Conservation (phyloP, 2,113 vertebrate species). For the Apaloderma vittatum region DNA sequence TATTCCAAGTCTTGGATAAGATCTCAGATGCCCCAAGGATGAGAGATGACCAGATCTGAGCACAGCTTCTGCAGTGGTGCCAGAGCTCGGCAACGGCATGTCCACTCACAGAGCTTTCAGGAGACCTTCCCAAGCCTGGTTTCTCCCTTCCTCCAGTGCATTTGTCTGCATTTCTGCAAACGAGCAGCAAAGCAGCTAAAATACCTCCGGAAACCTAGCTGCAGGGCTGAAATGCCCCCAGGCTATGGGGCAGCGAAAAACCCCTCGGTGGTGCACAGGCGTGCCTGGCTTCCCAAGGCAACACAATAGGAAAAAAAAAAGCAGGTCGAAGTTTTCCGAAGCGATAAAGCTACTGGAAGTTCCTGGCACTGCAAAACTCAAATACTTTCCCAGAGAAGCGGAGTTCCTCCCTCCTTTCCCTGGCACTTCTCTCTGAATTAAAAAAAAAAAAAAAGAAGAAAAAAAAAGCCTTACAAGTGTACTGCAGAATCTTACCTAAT, state of each 20-base stretch:
- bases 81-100: rapidly evolving
- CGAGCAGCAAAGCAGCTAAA: neutral
- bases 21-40: neutral
- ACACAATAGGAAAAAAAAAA: rapidly evolving
- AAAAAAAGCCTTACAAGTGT: neutral
- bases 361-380: neutral
- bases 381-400: neutral
- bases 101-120: neutral
- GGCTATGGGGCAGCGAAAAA: neutral
- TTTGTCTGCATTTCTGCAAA: neutral
- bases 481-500: neutral
- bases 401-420: neutral
- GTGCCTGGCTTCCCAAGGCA: neutral
- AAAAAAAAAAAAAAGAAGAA: too few species aligned
- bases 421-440: neutral
- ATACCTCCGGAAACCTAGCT: too few species aligned
- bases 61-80: neutral
- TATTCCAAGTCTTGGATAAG: neutral
- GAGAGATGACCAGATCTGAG: neutral
- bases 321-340: neutral
- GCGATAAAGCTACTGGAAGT: neutral
- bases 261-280: rapidly evolving
- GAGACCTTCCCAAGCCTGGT: neutral
- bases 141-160: neutral
- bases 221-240: neutral